Evolutionary conservation across 2,113 vertebrate genomes (phyloP).

Genomic region (Entomyzon cyanotis): DNA sequence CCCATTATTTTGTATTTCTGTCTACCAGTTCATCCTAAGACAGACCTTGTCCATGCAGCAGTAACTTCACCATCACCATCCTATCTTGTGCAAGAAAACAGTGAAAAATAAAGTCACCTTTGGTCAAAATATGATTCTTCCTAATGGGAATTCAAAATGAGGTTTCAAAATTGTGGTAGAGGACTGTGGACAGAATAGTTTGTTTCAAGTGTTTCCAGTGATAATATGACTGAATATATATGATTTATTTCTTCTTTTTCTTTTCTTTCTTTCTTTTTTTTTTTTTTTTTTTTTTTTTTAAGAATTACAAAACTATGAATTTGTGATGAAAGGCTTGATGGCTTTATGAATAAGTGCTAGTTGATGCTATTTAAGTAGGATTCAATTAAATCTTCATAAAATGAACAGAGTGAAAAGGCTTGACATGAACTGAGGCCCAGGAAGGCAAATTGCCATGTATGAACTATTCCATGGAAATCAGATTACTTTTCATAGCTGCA

Average conservation of each 20-base stretch:
- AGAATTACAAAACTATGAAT: conserved; percentile 60
- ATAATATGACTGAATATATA: conserved; percentile 11
- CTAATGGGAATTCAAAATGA: not conserved
- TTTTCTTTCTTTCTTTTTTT: not conserved
- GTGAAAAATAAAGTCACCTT: not conserved
- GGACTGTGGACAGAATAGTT: conserved; percentile 8
- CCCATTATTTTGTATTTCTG: not conserved
- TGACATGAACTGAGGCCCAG: conserved; percentile 66
- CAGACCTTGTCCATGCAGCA: not conserved
- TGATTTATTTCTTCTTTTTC: not conserved
- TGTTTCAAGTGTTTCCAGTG: conserved; percentile 58
- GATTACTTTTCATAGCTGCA: conserved; percentile 66
- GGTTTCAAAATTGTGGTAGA: not conserved
- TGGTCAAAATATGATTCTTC: not conserved
- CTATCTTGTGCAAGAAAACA: not conserved
- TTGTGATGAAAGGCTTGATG: conserved; percentile 67
- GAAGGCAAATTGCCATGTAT: conserved; percentile 67
- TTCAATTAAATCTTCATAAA: conserved; percentile 73
- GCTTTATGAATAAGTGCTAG: conserved; percentile 70
- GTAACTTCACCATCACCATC: not conserved
- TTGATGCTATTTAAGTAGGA: conserved; percentile 73
- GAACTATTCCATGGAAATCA: conserved; percentile 67
- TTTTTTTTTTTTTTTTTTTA: not conserved
- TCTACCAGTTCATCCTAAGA: not conserved
- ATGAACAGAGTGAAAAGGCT: conserved; percentile 62